Conservation (phyloP, 1,140 invertebrate species). For the Mylabris phalerata region DNA sequence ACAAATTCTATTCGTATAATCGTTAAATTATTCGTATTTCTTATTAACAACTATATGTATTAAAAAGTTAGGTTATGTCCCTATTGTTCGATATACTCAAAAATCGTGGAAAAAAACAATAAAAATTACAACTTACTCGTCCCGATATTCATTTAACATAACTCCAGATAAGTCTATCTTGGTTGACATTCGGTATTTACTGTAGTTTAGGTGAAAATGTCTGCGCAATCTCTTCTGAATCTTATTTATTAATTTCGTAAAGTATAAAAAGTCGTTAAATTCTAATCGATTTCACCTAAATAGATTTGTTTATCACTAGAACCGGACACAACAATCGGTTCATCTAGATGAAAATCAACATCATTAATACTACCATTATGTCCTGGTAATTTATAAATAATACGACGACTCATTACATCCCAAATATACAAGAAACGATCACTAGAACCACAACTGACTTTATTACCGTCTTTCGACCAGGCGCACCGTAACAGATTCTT, state of each 20-base stretch:
- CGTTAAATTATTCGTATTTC: no score
- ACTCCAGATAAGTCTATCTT: no score
- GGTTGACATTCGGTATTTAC: no score
- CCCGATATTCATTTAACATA: no score
- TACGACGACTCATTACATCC: conserved; percentile 86
- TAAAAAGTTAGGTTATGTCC: no score
- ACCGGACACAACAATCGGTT: conserved; percentile 89
- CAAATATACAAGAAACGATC: conserved; percentile 96
- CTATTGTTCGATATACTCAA: no score
- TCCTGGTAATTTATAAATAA: conserved; percentile 95
- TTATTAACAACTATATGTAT: no score
- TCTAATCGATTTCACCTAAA: conserved; percentile 84
- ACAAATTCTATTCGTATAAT: no score
- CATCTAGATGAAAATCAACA: conserved; percentile 90
- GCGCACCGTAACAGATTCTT: conserved; percentile 84
- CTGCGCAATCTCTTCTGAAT: no score
- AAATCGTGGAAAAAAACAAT: no score
- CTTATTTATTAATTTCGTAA: background rate
- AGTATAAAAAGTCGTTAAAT: background rate
- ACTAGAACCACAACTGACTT: conserved; percentile 80
- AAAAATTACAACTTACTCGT: no score
- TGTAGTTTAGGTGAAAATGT: no score
- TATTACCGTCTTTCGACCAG: conserved; percentile 85
- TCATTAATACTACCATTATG: conserved; percentile 97
- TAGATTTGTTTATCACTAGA: conserved; percentile 96